Base-by-base conservation (phyloP, 2,888 invertebrate genomes). In the Drosophila aldrichi region DNA sequence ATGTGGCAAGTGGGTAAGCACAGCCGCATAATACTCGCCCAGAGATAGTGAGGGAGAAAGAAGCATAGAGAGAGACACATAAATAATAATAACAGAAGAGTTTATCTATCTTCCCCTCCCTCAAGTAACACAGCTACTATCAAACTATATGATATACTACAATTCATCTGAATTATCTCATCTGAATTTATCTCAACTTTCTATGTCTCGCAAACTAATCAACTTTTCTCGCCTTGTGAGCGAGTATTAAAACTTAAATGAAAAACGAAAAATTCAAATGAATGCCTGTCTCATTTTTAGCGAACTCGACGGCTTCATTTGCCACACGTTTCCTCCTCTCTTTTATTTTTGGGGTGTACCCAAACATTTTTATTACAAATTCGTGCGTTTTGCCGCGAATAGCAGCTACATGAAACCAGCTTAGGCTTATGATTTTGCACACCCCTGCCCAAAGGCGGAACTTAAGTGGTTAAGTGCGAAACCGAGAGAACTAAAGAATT, bases 361-460 rank as follows among this genome's bases (percentile, higher is more conserved):
- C 69, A 87, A 89, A 87, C 70, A 89, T 86, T 85, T 91, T 91
- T 91, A 91, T 91, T 82, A 81, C 91, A 74, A 81, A 79, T 90
- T 91, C 91, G 91, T 91, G 91, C 89, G 91, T 79, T 90, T 88
- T 78, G 75, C 79, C 70, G 79, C 63, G 90, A 88, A 90, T 79
- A 73, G 72, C 81, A 82, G 90, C 74, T 89, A 70, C 79, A 25
- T 41, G 20, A 34, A 32, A 22, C 34, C 20, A 16, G 41, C 66
- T 25, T 34, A 41, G 48, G 66, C 74, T 71, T 52, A 66, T 63
- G 56, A 62, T 41, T 55, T 52, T 18, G 29, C 41, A 29, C n/a
- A 44, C 40, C 62, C 36, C 16, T 12, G 38, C 44, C 22, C 6
- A 40, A 20, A 36, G 54, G 20, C 29, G 32, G 34, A 43, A 57